Evolutionary conservation across 2,113 vertebrate genomes (phyloP).

Genomic region (Centropus unirufus): DNA sequence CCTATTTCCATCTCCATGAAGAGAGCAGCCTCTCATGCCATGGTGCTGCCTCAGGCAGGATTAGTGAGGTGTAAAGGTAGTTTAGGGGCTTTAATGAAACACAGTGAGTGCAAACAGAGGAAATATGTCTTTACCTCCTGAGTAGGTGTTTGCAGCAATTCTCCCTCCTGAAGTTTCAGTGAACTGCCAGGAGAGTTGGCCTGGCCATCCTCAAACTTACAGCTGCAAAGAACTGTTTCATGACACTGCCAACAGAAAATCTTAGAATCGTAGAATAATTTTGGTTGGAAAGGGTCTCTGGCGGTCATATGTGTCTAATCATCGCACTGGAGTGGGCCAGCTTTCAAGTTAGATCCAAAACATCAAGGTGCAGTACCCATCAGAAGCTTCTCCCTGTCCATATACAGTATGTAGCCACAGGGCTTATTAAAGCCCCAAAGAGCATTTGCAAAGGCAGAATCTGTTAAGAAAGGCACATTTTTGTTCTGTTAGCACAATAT

Average conservation of each 20-base stretch:
- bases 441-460: background rate
- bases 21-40: background rate
- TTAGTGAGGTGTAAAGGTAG: background rate
- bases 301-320: background rate
- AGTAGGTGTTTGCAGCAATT: background rate
- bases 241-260: background rate
- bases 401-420: rapidly evolving
- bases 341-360: background rate
- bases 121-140: background rate
- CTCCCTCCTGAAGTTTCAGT: background rate
- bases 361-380: background rate
- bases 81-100: background rate
- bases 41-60: background rate
- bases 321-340: background rate
- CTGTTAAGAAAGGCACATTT: background rate
- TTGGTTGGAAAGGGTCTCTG: background rate
- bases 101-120: background rate
- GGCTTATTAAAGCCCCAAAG: background rate
- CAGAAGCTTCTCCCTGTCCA: background rate
- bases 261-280: background rate
- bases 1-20: no score
- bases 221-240: background rate
- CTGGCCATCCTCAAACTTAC: background rate
- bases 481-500: background rate
- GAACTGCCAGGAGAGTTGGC: background rate